A percentile compares a stretch with the other conserved stretches of the same genome.
Conservation (phyloP, 2,797 vertebrate species). For the Sphaeramia orbicularis region DNA sequence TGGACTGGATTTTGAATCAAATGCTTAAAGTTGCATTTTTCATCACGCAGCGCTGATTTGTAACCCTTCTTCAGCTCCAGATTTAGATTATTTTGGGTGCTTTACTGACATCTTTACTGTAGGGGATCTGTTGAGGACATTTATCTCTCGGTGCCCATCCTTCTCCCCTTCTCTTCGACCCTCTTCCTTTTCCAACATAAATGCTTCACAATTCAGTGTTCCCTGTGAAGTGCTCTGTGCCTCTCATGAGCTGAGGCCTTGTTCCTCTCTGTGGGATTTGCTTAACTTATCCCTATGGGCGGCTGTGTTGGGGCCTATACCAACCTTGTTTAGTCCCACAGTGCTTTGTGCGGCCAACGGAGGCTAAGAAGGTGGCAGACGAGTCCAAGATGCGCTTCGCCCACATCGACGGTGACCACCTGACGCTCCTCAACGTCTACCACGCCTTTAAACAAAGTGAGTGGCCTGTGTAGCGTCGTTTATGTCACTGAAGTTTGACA, state of each 20-base stretch:
- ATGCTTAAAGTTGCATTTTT: too few relatives aligned
- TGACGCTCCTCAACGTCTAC: slow-evolving; percentile 99
- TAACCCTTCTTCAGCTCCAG: slow-evolving; percentile 79
- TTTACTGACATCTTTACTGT: slow-evolving; percentile 30
- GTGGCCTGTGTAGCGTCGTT: slow-evolving; percentile 13
- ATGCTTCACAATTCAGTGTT: slow-evolving; percentile 92
- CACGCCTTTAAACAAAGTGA: slow-evolving; percentile 99
- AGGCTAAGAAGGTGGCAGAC: slow-evolving; percentile 99
- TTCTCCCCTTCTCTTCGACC: slow-evolving; percentile 87
- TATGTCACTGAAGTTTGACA: neutral
- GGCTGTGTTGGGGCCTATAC: slow-evolving; percentile 99
- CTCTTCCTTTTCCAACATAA: slow-evolving; percentile 72
- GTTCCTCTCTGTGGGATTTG: slow-evolving; percentile 96
- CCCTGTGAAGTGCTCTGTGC: slow-evolving; percentile 94
- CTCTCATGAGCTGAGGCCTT: slow-evolving; percentile 92
- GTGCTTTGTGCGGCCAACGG: slow-evolving; percentile 99
- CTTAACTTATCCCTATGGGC: slow-evolving; percentile 99
- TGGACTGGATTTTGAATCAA: too few relatives aligned
- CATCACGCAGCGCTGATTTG: slow-evolving; percentile 3
- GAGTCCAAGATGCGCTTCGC: slow-evolving; percentile 99
- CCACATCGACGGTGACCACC: slow-evolving; percentile 99
- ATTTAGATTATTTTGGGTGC: slow-evolving; percentile 85
- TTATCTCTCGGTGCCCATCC: slow-evolving; percentile 73
- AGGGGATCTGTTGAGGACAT: slow-evolving; percentile 78
- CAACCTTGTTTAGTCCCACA: slow-evolving; percentile 99